Conservation (phyloP, 1,140 invertebrate species). For the Apis florea region DNA sequence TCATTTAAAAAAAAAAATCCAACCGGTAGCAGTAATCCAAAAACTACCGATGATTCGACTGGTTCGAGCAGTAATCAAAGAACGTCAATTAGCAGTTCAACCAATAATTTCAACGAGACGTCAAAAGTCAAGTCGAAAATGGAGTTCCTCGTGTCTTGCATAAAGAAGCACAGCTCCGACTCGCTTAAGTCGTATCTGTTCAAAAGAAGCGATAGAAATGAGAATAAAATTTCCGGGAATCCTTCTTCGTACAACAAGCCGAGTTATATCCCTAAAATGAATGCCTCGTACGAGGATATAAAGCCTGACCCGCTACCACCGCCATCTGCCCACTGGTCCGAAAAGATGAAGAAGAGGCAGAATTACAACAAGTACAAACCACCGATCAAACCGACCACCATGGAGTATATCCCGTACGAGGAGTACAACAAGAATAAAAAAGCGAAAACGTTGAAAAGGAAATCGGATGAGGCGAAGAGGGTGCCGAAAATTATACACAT, state of each 20-base stretch:
- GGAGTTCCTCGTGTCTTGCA: neutral
- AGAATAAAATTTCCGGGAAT: neutral
- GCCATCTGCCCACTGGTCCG: conserved; percentile 27
- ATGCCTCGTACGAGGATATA: neutral
- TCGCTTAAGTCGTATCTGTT: neutral
- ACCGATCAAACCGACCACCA: neutral
- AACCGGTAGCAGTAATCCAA: too few species aligned
- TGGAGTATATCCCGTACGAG: conserved; percentile 17
- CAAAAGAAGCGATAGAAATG: neutral
- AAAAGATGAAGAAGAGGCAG: neutral
- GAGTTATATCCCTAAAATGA: too few species aligned
- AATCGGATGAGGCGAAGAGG: too few species aligned
- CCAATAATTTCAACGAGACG: too few species aligned
- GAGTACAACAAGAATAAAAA: neutral
- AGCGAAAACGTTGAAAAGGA: too few species aligned
- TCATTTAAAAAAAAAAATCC: too few species aligned
- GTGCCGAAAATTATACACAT: too few species aligned
- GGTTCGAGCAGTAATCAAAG: too few species aligned
- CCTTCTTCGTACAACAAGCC: too few species aligned
- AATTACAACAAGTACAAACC: neutral
- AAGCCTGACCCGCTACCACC: conserved; percentile 28
- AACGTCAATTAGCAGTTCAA: too few species aligned
- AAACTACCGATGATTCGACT: too few species aligned
- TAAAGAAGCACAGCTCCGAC: too few species aligned
- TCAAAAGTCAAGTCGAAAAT: neutral